Base-by-base conservation (phyloP, 2,888 invertebrate genomes). In the Alentia gelatinosa region DNA sequence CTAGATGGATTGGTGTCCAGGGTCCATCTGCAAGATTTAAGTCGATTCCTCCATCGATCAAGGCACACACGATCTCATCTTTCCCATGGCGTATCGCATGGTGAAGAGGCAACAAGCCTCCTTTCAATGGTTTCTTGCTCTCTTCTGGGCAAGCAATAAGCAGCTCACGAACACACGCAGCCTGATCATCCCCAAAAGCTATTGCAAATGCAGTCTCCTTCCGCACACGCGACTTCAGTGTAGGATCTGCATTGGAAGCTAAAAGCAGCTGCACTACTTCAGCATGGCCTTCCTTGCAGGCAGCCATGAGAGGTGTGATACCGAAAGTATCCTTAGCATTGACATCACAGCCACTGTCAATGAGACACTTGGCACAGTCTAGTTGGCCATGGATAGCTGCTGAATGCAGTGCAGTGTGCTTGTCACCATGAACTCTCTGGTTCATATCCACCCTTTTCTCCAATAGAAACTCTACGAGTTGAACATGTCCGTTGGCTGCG, bases 251-350 rank as follows among this genome's bases (percentile, higher is more conserved):
- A 5, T 94, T 95, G 39, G 94, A 94, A 47, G 95, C 95, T n/a
- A 95, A 89, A n/a, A 95, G 92, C 7, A 95, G 91, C 89, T 94
- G 94, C 7, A 95, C 95, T 75, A 95, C 91, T 79, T 95, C 95
- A 37, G 93, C 94, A 86, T 95, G 94, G 9, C 94, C 94, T 75
- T 95, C 90, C 92, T 95, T 94, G 37, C 94, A 93, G 15, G 95
- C 95, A 95, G 95, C 95, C 92, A 95, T 95, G 42, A 95, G 92
- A 0, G 95, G 95, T 33, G 94, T 95, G 95, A 86, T 0, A 26
- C 86, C 86, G 26, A 86, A 86, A 1, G 86, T 86, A 47, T 86
- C 86, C 42, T 47, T 47, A 12, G 86, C 47, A 47, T 86, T 50
- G 1, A 86, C 0, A 47, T 47, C 30, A 30, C 19, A 23, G 30